These are phyloP conservation scores for Parapristionchus giblindavisi DNA, from an alignment of 2,888 invertebrate species.

Conservation along the genomic window DNA sequence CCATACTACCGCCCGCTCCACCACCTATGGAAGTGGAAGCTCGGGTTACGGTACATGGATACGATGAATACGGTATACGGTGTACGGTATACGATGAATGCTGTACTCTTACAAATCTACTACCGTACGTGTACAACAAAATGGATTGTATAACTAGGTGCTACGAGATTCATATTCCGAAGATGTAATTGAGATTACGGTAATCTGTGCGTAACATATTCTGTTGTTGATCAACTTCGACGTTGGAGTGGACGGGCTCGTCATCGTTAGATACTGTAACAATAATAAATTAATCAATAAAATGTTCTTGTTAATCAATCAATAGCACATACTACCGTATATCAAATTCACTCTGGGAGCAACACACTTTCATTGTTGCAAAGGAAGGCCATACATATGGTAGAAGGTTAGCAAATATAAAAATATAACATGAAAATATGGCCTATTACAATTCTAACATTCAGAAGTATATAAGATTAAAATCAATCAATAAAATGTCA, in stretches of 20 bases:
- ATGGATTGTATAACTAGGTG: no score
- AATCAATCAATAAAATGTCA: neutral
- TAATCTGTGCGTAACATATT: constrained; percentile 47
- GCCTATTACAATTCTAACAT: constrained; percentile 9
- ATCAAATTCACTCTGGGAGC: neutral
- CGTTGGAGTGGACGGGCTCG: constrained; percentile 80
- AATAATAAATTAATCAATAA: neutral
- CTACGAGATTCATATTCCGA: no score
- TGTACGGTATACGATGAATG: no score
- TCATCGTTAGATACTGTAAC: constrained; percentile 67
- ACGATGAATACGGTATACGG: no score
- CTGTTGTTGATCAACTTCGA: constrained; percentile 93
- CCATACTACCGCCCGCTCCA: constrained; percentile 45
- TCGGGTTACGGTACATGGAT: no score
- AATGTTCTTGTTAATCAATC: neutral
- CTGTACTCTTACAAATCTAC: no score
- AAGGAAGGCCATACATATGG: neutral
- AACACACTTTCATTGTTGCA: neutral
- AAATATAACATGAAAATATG: neutral
- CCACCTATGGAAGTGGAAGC: no score
- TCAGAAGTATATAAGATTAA: neutral
- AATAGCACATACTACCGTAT: no score
- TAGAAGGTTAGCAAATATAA: neutral
- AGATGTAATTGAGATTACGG: no score
- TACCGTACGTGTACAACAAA: no score